phyloP scores from a whole-genome alignment of 2,113 vertebrate species.

The Tapirus terrestris region DNA sequence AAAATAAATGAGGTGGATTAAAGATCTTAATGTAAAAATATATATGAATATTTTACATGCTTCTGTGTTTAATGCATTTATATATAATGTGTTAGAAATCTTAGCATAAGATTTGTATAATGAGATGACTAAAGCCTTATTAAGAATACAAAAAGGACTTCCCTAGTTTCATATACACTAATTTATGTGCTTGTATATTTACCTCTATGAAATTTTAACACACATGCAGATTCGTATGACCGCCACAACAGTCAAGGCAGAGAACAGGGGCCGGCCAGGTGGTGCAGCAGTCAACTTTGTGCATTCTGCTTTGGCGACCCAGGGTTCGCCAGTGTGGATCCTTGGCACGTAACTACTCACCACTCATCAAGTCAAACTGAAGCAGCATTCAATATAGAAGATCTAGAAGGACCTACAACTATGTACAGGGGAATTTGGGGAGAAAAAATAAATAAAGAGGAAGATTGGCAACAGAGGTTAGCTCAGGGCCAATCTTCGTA shows the following conservation, averaged over 20 bases:
- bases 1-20: neutral
- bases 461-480: no score
- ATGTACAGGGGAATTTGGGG: no score
- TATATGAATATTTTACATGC: neutral
- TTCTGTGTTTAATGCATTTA: neutral
- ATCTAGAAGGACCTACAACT: no score
- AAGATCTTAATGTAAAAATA: neutral
- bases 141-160: neutral
- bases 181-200: neutral
- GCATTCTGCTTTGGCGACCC: no score
- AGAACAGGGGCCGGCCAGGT: no score
- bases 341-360: no score
- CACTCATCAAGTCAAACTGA: no score
- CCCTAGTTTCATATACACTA: neutral
- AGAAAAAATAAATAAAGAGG: no score
- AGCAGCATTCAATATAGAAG: no score
- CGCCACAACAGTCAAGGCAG: neutral
- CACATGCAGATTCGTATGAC: neutral
- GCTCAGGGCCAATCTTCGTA: no score
- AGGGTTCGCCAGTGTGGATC: no score
- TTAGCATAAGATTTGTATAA: neutral
- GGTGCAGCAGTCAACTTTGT: no score
- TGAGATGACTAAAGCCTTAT: neutral
- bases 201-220: neutral
- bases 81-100: neutral